Base-by-base conservation (phyloP, 2,888 invertebrate species). In the Anarsia innoxiella region DNA sequence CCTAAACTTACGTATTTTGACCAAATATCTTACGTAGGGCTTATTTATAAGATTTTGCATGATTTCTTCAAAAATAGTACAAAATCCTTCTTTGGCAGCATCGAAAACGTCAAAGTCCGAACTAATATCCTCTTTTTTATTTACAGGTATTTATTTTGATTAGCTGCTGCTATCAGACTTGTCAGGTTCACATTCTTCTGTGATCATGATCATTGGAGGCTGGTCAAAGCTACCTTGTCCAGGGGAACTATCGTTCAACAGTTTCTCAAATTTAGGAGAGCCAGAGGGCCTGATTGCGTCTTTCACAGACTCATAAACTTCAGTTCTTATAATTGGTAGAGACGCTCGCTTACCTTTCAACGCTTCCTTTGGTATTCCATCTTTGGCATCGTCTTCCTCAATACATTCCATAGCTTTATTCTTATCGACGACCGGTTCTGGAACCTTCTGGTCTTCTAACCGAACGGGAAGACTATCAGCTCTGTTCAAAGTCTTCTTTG, bases 241-340 rank as follows among this genome's bases (percentile, higher is more conserved):
- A 5, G 76, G 68, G 26, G 88, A 87, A 23, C 75, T 71, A 32
- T 88, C 88, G 55, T 88, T 87, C 42, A 71, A 74, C 12, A 88
- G 60, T 45, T 86, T 83, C 56, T 88, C 88, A 54, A 89, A 89
- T 51, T 87, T 88, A 0, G 88, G 87, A n/a, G 86, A 86, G 1
- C 77, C 75, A 13, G 75, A 66, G 1, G 87, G 83, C 2, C 85
- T 51, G 29, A 88, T 80, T 9, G 72, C 82, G 29, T 88, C 88
- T 47, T 85, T 86, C 8, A 88, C 83, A 39, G 87, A 80, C 28
- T 86, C 87, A 46, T 88, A 88, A 44, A 88, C 66, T 44, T 88
- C 88, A 5, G 82, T 69, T 36, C 68, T 74, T 25, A 84, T 80
- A 5, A 61, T 69, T 1, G 86, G 86, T 27, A 86, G 55, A 1